Evolutionary conservation across 1,140 invertebrate genomes (phyloP), one percentile per base, ranked within the genome.

Genomic region (Harpegnathos saltator): DNA sequence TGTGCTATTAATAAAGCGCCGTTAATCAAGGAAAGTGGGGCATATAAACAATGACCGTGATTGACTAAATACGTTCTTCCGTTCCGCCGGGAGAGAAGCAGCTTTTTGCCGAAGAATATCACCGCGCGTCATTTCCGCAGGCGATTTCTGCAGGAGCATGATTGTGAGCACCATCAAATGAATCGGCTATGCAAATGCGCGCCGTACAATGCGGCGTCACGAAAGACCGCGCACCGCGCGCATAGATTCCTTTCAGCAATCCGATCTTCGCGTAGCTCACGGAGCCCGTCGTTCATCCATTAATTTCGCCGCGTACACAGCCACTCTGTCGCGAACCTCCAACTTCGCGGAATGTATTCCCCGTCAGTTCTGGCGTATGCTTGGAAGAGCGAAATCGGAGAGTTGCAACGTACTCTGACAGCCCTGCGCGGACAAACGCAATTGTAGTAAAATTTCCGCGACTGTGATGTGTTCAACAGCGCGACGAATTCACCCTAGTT

Each of bases 381-480:
- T 80, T 71, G 65, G 75, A 65, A 80, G 14, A n/a, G 65, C 33
- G 17, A 71, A 71, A 71, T 80, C 65, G 44, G 50, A 69, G 75
- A 80, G 19, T 48, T 80, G 33, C 22, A 48, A 14, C 12, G 58
- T 63, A 63, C 17, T 71, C 74, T 17, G 65, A 48, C 33, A 52
- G n/a, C 33, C 71, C 71, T 78, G 22, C 17, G 17, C 22, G 63
- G 33, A 71, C 75, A 71, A 71, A 80, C 14, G 65, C 65, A 29
- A 80, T 71, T 69, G 75, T 71, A 78, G 69, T 69, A 80, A 71
- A 80, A 80, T 80, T 65, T 48, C 52, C 3, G 38, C 52, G 52
- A 80, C 63, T 58, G 12, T n/a, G n/a, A n/a, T n/a, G 38, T 22
- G 61, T 17, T 38, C 62, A 48, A 69, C 61, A 77, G 61, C 26